Percentiles rank a stretch among this genome's conserved stretches.
Conservation (phyloP, 2,888 invertebrate genomes). For the Chloroclystis v-ata region DNA sequence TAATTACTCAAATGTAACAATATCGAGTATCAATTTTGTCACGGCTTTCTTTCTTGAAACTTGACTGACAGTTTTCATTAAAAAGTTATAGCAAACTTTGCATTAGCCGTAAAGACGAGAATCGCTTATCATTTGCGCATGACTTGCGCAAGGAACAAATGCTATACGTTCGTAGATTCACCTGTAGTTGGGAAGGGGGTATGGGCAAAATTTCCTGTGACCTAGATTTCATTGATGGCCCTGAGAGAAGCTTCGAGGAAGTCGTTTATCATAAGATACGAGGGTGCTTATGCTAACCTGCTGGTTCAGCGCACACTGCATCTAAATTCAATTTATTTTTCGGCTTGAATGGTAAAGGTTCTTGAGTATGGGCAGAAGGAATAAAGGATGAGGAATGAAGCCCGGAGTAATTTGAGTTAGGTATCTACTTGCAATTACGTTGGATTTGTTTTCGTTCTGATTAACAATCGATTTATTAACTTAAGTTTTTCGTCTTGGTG, state of each 20-base stretch:
- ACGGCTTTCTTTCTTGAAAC: slow-evolving; percentile 29
- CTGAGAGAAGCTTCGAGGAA: slow-evolving; percentile 29
- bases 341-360: not conserved
- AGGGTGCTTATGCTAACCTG: slow-evolving; percentile 26
- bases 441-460: too few relatives aligned
- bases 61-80: slow-evolving; percentile 35
- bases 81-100: slow-evolving; percentile 45
- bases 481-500: too few relatives aligned
- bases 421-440: too few relatives aligned
- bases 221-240: slow-evolving; percentile 52
- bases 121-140: slow-evolving; percentile 54
- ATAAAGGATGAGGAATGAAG: not conserved
- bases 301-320: slow-evolving; percentile 19
- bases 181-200: slow-evolving; percentile 31
- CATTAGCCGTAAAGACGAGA: slow-evolving; percentile 37
- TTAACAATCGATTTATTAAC: too few relatives aligned
- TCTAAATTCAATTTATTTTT: slow-evolving; percentile 15
- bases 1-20: too few relatives aligned
- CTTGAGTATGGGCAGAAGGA: not conserved
- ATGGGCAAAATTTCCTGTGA: slow-evolving; percentile 54
- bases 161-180: slow-evolving; percentile 27
- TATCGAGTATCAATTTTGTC: slow-evolving; percentile 1
- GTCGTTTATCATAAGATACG: slow-evolving; percentile 37
- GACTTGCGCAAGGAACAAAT: slow-evolving; percentile 63
- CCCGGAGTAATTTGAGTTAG: not conserved